Evolutionary conservation across 2,888 invertebrate species (phyloP).

Genomic region (Pammene aurita): DNA sequence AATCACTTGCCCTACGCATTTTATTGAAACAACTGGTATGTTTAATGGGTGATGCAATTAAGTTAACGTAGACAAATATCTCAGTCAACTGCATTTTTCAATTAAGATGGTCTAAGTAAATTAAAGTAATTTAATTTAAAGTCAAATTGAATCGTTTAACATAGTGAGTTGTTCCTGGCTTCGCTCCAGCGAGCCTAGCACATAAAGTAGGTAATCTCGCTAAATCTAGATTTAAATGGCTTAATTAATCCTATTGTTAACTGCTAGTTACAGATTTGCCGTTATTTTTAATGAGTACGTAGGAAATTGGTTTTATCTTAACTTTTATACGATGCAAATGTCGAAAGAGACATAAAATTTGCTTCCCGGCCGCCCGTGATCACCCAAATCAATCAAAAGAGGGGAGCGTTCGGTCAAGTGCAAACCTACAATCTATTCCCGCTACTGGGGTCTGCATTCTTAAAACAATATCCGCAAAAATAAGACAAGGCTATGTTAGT

Average conservation of each 20-base stretch:
- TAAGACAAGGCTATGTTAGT: constrained; percentile 29
- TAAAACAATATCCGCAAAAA: constrained; percentile 21
- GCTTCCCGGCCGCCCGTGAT: constrained; percentile 17
- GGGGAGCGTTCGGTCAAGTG: constrained; percentile 35
- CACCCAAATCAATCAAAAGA: constrained; percentile 38
- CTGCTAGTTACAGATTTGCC: constrained; percentile 13
- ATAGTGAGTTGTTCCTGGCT: constrained; percentile 16
- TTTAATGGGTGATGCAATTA: constrained; percentile 37
- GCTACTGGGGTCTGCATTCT: constrained; percentile 9
- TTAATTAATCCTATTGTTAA: constrained; percentile 37
- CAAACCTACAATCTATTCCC: constrained; percentile 29
- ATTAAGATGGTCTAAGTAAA: constrained; percentile 10
- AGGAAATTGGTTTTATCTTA: constrained; percentile 8
- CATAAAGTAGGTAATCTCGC: constrained; percentile 29
- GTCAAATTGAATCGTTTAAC: constrained; percentile 31
- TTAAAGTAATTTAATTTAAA: constrained; percentile 13
- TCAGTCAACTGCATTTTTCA: constrained; percentile 17
- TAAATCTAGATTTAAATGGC: constrained; percentile 32
- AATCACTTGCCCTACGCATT: constrained; percentile 39
- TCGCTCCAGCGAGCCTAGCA: constrained; percentile 31
- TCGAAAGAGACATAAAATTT: constrained; percentile 18
- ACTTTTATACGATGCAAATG: background rate
- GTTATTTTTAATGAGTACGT: constrained; percentile 21
- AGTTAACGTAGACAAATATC: constrained; percentile 26
- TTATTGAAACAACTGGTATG: constrained; percentile 39